A percentile compares a stretch with the other conserved stretches of the same genome.
phyloP scores from a whole-genome alignment of 2,797 vertebrate genomes.

The Knipowitschia caucasica region DNA sequence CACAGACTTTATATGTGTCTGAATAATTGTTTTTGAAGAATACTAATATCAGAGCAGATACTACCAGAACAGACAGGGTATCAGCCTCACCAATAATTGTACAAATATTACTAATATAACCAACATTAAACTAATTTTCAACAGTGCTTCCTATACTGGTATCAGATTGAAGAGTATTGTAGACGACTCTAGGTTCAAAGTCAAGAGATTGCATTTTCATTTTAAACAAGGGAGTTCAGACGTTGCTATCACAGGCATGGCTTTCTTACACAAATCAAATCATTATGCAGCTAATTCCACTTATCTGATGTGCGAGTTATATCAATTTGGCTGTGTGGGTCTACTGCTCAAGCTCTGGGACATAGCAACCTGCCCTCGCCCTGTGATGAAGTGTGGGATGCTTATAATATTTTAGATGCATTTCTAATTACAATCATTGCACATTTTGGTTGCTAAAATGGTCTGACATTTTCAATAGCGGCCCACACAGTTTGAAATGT shows the following conservation, averaged over 20 bases:
- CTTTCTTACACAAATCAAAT: background rate
- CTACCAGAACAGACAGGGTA: no score
- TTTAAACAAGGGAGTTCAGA: background rate
- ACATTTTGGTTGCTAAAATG: conserved; percentile 26
- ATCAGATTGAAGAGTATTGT: no score
- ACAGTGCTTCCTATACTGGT: no score
- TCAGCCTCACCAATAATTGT: no score
- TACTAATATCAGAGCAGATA: no score
- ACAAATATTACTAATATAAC: no score
- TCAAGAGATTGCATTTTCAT: background rate
- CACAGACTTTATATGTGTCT: no score
- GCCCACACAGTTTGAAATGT: conserved; percentile 36
- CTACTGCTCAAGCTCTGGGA: conserved; percentile 9
- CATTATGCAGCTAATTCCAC: conserved; percentile 22
- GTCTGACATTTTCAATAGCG: conserved; percentile 35
- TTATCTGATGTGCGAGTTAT: conserved; percentile 22
- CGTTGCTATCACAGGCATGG: background rate
- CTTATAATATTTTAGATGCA: conserved; percentile 32
- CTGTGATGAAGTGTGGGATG: conserved; percentile 30
- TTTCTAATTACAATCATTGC: conserved; percentile 45
- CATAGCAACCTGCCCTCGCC: conserved; percentile 22
- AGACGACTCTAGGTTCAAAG: no score
- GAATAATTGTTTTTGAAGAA: no score
- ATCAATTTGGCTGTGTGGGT: conserved; percentile 34
- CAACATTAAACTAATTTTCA: no score